Conservation (phyloP, 2,888 invertebrate genomes). For the Apamea sordens region DNA sequence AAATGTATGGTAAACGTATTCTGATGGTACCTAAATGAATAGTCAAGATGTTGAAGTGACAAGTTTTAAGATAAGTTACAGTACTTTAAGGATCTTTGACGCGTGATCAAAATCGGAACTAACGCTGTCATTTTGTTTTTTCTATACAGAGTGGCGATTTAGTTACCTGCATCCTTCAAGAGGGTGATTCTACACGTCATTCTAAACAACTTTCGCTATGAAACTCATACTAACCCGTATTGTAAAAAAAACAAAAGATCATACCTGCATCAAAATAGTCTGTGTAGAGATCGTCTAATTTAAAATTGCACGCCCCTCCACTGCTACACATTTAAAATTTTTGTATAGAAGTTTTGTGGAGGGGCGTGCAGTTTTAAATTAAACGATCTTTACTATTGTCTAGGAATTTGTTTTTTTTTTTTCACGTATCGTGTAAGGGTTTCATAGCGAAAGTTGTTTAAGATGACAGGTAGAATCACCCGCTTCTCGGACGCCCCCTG, state of each 20-base stretch:
- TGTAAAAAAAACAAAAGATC: background rate
- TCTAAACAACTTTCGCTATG: background rate
- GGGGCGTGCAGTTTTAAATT: no score
- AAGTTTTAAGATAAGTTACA: constrained; percentile 11
- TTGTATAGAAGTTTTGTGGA: no score
- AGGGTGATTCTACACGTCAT: background rate
- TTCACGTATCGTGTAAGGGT: background rate
- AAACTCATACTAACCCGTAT: background rate
- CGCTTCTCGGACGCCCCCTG: background rate
- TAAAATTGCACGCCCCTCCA: no score
- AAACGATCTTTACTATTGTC: no score
- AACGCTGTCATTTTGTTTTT: background rate
- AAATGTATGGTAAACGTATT: constrained; percentile 12
- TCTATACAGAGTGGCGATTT: no score
- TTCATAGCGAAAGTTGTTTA: background rate
- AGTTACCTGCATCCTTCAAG: background rate
- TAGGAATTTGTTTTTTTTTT: background rate
- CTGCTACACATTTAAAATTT: no score
- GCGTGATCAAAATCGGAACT: no score
- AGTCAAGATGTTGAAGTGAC: constrained; percentile 11
- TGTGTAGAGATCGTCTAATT: no score
- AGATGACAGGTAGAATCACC: background rate
- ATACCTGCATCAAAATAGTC: no score
- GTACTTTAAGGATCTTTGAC: background rate
- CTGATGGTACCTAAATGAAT: constrained; percentile 15